These are phyloP conservation scores for Mnemiopsis leidyi DNA, from an alignment of 37 sponge, comb jelly and placozoan genomes.

Conservation along the genomic window DNA sequence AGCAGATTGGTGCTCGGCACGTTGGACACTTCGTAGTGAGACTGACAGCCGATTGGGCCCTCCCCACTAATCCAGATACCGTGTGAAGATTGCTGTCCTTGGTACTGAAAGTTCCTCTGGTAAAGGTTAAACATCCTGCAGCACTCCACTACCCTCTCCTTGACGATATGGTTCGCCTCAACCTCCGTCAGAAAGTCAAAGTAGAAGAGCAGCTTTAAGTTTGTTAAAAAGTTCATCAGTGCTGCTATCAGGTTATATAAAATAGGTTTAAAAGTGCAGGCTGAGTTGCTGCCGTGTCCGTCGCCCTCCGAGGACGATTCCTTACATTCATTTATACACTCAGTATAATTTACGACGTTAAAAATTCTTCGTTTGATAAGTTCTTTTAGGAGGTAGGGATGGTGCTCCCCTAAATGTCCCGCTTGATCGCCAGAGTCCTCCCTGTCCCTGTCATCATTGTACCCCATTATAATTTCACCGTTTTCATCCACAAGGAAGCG, in stretches of 20 bases:
- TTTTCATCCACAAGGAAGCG: constrained; percentile 23
- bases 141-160: not conserved
- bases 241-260: not conserved
- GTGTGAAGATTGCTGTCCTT: not conserved
- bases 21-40: not conserved
- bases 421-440: not conserved
- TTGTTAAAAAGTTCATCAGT: constrained; percentile 16
- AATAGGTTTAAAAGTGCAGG: constrained; percentile 11
- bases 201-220: not conserved
- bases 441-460: not conserved
- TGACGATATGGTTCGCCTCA: not conserved
- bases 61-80: not conserved
- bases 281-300: not conserved
- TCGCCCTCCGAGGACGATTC: not conserved
- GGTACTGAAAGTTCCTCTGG: constrained; percentile 37
- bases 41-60: not conserved
- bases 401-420: not conserved
- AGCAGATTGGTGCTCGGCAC: constrained; percentile 11
- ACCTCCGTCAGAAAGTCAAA: not conserved
- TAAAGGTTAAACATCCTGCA: constrained; percentile 26
- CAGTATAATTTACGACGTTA: constrained; percentile 21
- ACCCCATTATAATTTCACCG: constrained; percentile 16
- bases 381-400: constrained; percentile 2
- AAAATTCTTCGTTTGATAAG: not conserved
- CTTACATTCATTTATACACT: constrained; percentile 35